Evolutionary conservation across 37 sponge, comb jelly and placozoan genomes (phyloP), one percentile per base, ranked within the genome.

Genomic region (Aplysina aerophoba): DNA sequence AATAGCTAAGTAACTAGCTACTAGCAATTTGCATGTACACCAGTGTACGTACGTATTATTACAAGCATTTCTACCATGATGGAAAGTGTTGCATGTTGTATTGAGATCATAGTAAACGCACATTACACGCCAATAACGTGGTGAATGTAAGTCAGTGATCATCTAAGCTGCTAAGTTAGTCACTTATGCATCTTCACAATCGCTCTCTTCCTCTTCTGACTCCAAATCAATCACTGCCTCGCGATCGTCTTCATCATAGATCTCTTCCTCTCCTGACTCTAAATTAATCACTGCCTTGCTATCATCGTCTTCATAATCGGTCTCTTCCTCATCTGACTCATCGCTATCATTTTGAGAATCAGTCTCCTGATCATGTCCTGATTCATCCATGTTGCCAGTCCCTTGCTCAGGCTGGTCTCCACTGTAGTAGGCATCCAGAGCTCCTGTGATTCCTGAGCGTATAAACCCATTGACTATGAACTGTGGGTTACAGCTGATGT

Each of bases 401-500:
- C 25, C 80, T 55, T 79, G 56, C 4, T 4, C n/a, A 55, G 25
- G 27, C 55, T 55, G 24, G 55, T 38, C 53, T 11, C 17, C 55
- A 38, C 41, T 28, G 35, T 6, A 73, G 27, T 53, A 17, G 55
- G 30, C 80, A 79, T 79, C 80, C 80, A 79, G 13, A 50, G 80
- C 80, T 25, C 57, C 57, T 79, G 80, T 79, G 5, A 79, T 79
- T 55, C 80, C 80, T 79, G 80, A 4, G 11, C 57, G 80, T 22
- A 79, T 40, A 50, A 79, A 79, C 24, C 80, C 80, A 50, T 79
- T 79, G 27, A 79, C 80, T 53, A 79, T 79, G 57, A 79, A 53
- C 25, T 79, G 53, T 13, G 80, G 80, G 55, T 79, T 38, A 25
- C 22, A n/a, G 25, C 30, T 28, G 30, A 79, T 79, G 30, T 79